Conservation (phyloP, 2,113 vertebrate genomes). For the Sclerurus mexicanus region DNA sequence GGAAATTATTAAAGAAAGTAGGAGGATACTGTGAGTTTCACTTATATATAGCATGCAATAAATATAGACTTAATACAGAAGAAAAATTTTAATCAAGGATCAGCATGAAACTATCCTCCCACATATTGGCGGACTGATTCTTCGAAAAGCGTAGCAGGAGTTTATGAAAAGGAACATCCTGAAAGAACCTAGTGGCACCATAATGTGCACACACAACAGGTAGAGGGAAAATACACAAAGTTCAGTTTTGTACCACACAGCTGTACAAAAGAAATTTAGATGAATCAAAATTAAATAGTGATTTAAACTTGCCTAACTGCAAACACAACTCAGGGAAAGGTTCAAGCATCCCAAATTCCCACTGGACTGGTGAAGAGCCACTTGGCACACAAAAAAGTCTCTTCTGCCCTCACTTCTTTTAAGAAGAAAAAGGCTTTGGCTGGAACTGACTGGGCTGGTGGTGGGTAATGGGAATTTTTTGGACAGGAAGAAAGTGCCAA, state of each 20-base stretch:
- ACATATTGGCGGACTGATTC: background rate
- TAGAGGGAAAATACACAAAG: background rate
- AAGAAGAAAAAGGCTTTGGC: background rate
- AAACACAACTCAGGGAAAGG: rapidly evolving
- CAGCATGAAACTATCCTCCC: background rate
- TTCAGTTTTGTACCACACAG: background rate
- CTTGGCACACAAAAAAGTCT: background rate
- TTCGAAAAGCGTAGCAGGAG: rapidly evolving
- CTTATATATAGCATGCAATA: background rate
- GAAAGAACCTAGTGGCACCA: background rate
- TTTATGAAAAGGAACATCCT: background rate
- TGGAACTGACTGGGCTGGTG: background rate
- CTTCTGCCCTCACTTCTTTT: background rate
- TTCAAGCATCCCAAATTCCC: background rate
- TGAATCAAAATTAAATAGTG: background rate
- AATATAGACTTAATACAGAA: background rate
- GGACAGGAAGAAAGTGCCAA: background rate
- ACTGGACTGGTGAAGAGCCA: background rate
- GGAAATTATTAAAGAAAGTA: background rate
- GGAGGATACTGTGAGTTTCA: background rate
- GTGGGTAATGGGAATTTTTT: background rate
- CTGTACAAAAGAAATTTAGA: background rate
- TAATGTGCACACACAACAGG: background rate
- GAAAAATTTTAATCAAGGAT: background rate
- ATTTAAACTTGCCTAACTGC: background rate